Evolutionary conservation across 2,797 vertebrate genomes (phyloP), one percentile per base, ranked within the genome.

Genomic region (Xenops minutus): DNA sequence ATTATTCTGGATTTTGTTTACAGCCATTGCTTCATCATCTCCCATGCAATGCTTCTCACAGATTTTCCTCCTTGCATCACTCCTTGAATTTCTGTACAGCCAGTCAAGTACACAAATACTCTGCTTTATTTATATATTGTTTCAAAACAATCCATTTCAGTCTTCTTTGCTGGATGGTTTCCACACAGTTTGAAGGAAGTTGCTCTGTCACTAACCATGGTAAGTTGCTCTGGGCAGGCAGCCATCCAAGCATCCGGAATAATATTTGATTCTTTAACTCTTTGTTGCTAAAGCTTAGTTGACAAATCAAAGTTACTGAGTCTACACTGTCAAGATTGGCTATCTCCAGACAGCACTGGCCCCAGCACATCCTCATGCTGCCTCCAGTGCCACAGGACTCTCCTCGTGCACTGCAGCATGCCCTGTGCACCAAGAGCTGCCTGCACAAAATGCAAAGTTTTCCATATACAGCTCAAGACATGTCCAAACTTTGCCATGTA

Each of bases 141-240:
- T 93, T 86, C 73, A 73, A 86, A 86, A 73, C 26, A 79, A 76
- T 73, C 54, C 15, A 56, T 83, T 30, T 55, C 36, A n/a, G 16
- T 26, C 30, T 2, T 67, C 15, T 79, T 72, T 69, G 8, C 37
- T 76, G 68, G 46, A 72, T n/a, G 10, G 30, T 67, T 89, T 89
- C 89, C 79, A 78, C 0, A 1, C 21, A 66, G 29, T 69, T 41
- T 58, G 43, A 63, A 32, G 44, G 54, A 88, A 87, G 71, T 63
- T 81, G n/a, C 21, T 87, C n/a, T 80, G 32, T 66, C 36, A 41
- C 52, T 58, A 81, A 66, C 37, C 7, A 3, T 24, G 30, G 16
- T 22, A 87, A 16, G 16, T 71, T 78, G 69, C 66, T 59, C 58
- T 0, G 0, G 48, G 19, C 21, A 78, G 54, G 30, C 58, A 89